Evolutionary conservation across 2,888 invertebrate species (phyloP).

Genomic region (Cantharis rufa): DNA sequence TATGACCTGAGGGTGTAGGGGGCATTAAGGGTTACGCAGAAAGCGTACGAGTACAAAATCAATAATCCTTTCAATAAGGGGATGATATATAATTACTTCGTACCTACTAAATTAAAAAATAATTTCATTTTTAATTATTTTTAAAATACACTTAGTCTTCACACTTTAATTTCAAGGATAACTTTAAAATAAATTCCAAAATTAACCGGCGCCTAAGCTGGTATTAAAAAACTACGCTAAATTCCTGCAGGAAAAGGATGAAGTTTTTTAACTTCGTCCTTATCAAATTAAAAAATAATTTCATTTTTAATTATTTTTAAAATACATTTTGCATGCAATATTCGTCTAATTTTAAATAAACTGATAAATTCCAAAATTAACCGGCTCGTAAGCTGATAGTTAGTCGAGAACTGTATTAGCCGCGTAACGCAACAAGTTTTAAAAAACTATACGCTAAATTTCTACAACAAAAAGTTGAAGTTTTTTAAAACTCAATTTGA

Average conservation of each 20-base stretch:
- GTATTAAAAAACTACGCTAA: neutral
- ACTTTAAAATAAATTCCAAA: neutral
- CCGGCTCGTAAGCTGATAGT: neutral
- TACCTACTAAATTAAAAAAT: neutral
- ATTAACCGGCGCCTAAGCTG: neutral
- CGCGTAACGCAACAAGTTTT: neutral
- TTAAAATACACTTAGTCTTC: neutral
- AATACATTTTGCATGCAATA: neutral
- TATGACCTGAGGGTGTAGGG: constrained; percentile 26
- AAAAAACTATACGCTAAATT: neutral
- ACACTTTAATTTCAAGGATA: neutral
- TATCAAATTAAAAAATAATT: neutral
- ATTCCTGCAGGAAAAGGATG: no score
- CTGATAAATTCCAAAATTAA: neutral
- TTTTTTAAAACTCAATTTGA: neutral
- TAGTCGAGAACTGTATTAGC: neutral
- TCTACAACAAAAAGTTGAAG: neutral
- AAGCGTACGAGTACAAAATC: constrained; percentile 39
- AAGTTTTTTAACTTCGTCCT: neutral
- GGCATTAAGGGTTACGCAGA: constrained; percentile 26
- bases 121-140: neutral
- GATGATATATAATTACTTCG: constrained; percentile 30
- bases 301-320: neutral
- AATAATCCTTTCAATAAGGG: constrained; percentile 37
- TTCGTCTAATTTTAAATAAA: neutral